Base-by-base conservation (phyloP, 2,888 invertebrate species). In the Exocentrus adspersus region DNA sequence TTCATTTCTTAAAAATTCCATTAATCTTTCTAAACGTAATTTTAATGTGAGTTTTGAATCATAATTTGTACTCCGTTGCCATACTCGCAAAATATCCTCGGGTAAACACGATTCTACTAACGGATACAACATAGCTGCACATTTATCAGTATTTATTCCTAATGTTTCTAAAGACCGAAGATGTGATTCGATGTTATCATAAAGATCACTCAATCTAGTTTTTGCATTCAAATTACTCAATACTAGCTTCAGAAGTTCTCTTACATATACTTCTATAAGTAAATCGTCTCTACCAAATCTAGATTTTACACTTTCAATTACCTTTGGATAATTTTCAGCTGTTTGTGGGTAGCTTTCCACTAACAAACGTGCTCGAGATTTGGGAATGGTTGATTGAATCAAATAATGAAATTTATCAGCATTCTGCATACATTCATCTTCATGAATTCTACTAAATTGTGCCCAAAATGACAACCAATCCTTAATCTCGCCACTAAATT, bases 231-330 rank as follows among this genome's bases (percentile, higher is more conserved):
- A 24, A 62, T 41, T 62, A 12, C 19, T 46, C 24, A 56, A 24
- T 7, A 48, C 28, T 10, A 56, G 16, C 10, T 50, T 62, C 17
- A 56, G 42, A 20, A 48, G 48, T 56, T 62, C 62, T 37, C 48
- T 53, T 19, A 30, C 46, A 53, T 53, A 52, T 4, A 60, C 43
- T 16, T 53, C 53, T 7, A 60, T 17, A 9, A 46, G 19, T 21
- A 60, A 19, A 24, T 77, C 75, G 14, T 76, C 72, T 45, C 71
- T 65, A 16, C 75, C 75, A 61, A 78, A 78, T 37, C 76, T 61
- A 52, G 64, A 69, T 67, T 70, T 71, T 41, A 73, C 62, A 59
- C 65, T 57, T 19, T 72, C 65, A 10, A 72, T 64, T 2, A 66
- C 62, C 28, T 69, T 67, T 2, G 16, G 10, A 59, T 72, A 75